phyloP scores from a whole-genome alignment of 2,113 vertebrate species.

The Vidua macroura region DNA sequence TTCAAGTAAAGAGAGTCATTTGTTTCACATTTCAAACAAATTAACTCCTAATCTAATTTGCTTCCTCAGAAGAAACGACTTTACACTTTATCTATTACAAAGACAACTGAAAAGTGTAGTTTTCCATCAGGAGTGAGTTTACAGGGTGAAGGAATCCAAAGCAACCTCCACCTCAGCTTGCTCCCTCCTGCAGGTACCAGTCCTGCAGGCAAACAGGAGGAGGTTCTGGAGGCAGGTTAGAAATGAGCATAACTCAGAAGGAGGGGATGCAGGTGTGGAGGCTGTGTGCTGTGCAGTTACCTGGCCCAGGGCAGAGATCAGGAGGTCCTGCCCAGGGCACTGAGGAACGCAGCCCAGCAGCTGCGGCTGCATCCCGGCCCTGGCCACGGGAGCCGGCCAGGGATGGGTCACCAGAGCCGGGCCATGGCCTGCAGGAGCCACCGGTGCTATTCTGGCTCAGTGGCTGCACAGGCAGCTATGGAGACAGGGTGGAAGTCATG shows the following conservation, averaged over 20 bases:
- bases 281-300: not conserved
- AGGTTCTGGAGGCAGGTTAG: not conserved
- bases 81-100: not conserved
- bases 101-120: not conserved
- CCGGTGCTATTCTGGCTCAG: not conserved
- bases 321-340: not conserved
- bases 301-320: accelerated
- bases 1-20: not conserved
- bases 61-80: not conserved
- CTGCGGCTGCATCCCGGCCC: not conserved
- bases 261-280: not conserved
- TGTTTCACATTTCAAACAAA: not conserved
- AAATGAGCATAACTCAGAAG: not conserved
- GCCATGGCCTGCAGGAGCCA: not conserved
- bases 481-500: constrained; percentile 41
- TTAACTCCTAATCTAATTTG: not conserved
- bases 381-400: accelerated
- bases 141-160: not conserved
- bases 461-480: constrained; percentile 22
- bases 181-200: not conserved
- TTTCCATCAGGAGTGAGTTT: not conserved
- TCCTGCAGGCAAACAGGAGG: not conserved
- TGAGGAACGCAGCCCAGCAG: not conserved
- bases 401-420: not conserved
- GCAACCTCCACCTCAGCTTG: accelerated